Conservation (phyloP, 2,888 invertebrate species). For the Lasiommata megera region DNA sequence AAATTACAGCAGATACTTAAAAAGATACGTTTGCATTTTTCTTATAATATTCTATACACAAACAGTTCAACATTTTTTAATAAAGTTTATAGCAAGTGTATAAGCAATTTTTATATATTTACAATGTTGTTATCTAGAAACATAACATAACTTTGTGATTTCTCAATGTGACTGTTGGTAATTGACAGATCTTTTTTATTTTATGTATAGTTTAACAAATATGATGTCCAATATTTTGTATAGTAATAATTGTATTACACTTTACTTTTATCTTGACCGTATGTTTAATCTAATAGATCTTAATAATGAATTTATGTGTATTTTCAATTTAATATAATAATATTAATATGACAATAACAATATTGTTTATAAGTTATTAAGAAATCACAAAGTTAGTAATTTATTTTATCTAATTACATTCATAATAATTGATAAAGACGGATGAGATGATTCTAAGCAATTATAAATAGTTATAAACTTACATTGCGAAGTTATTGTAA, state of each 20-base stretch:
- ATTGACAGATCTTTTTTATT: conserved; percentile 19
- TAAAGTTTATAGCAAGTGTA: conserved; percentile 30
- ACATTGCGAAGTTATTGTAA: not conserved
- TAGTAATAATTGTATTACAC: too few species aligned
- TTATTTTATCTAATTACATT: conserved; percentile 10
- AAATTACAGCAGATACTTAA: not conserved
- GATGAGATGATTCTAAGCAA: conserved; percentile 52
- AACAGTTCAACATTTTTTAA: conserved; percentile 26
- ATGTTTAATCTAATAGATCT: too few species aligned
- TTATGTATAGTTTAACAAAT: conserved; percentile 5
- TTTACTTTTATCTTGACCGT: too few species aligned
- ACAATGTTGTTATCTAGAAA: conserved; percentile 24
- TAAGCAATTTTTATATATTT: conserved; percentile 30
- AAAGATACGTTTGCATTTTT: not conserved
- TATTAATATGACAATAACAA: too few species aligned
- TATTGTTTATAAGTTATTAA: too few species aligned
- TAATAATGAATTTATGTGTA: too few species aligned
- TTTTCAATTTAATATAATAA: not conserved
- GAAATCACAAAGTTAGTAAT: conserved; percentile 29
- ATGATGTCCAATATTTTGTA: not conserved
- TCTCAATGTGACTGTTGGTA: conserved; percentile 12
- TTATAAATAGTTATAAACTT: conserved; percentile 21
- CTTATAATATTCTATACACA: conserved; percentile 19
- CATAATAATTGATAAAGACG: conserved; percentile 47
- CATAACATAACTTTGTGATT: conserved; percentile 28